phyloP scores from a whole-genome alignment of 2,888 invertebrate genomes.

The Rotaria sp. region DNA sequence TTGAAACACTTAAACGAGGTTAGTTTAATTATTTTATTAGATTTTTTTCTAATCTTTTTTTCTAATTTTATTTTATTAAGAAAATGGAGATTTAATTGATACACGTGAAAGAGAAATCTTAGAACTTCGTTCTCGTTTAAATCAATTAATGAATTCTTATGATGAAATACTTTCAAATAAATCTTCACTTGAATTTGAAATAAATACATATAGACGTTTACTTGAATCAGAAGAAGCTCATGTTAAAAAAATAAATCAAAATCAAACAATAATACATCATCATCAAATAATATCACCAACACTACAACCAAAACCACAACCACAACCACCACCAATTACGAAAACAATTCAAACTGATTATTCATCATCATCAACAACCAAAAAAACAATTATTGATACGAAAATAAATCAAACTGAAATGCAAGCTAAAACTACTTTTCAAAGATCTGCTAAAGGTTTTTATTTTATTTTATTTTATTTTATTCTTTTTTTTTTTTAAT shows the following conservation, averaged over 20 bases:
- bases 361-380: not conserved
- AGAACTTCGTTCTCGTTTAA: slow-evolving; percentile 33
- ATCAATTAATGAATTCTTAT: slow-evolving; percentile 39
- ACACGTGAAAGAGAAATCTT: slow-evolving; percentile 37
- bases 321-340: not conserved
- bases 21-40: not conserved
- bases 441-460: slow-evolving; percentile 55
- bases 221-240: slow-evolving; percentile 59
- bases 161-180: slow-evolving; percentile 56
- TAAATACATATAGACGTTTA: slow-evolving; percentile 60
- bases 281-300: not conserved
- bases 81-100: slow-evolving; percentile 35
- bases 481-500: slow-evolving; percentile 39
- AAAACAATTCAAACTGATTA: not conserved
- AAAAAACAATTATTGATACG: not conserved
- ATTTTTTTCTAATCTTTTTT: not conserved
- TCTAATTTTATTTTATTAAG: not conserved
- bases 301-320: not conserved
- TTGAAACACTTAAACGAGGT: slow-evolving; percentile 32
- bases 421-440: slow-evolving; percentile 59
- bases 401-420: slow-evolving; percentile 54
- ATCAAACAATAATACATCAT: not conserved
- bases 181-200: slow-evolving; percentile 59
- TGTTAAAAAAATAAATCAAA: slow-evolving; percentile 15
- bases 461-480: not conserved